Evolutionary conservation across 2,797 vertebrate genomes (phyloP).

Genomic region (Sebastes goodei): DNA sequence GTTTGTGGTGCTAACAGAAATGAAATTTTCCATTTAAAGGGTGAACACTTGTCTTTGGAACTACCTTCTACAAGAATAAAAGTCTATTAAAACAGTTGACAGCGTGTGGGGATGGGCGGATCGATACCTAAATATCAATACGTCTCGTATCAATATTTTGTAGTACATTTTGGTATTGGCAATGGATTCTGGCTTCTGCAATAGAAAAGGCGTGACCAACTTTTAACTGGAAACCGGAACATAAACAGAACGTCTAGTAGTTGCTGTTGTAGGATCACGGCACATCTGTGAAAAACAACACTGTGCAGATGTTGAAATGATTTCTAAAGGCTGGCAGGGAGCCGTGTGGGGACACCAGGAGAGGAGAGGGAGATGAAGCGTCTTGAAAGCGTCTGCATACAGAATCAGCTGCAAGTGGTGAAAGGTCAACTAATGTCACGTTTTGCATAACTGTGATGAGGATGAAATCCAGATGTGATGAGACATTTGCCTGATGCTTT

Average conservation of each 20-base stretch:
- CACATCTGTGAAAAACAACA: background rate
- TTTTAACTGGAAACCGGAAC: background rate
- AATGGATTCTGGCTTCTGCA: background rate
- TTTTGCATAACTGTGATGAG: slow-evolving; percentile 17
- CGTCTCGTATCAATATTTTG: too few relatives aligned
- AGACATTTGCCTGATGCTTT: background rate
- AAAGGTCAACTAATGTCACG: slow-evolving; percentile 14
- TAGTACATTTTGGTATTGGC: background rate
- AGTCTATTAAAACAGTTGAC: background rate
- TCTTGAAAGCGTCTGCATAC: background rate
- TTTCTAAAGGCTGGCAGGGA: background rate
- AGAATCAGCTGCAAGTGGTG: slow-evolving; percentile 21
- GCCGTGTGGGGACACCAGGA: background rate
- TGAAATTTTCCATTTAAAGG: background rate
- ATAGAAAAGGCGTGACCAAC: background rate
- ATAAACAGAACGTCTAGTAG: background rate
- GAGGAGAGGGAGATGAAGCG: background rate
- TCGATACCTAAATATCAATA: background rate
- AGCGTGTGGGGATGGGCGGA: accelerated
- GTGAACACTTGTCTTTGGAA: background rate
- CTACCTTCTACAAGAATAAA: background rate
- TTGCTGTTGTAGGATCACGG: background rate
- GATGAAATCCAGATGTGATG: background rate
- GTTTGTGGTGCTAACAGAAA: background rate
- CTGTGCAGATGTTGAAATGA: background rate